Base-by-base conservation (phyloP, 2,797 vertebrate genomes). In the Numenius phaeopus region DNA sequence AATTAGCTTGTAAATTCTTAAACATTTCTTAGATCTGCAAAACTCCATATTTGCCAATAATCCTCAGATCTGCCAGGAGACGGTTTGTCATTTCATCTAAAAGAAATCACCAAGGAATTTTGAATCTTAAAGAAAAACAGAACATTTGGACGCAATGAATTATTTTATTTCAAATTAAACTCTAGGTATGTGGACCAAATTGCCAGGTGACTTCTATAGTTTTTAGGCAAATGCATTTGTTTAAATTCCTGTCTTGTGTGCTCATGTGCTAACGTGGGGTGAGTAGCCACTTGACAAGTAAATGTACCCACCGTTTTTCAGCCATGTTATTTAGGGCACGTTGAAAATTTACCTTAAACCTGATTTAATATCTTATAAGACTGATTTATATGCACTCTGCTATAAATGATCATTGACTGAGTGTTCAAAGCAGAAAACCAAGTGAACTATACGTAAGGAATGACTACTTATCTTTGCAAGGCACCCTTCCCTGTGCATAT, bases 401-500 rank as follows among this genome's bases (percentile, higher is more conserved):
- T 84, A 5, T 66, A 70, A 82, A 64, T 72, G 20, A 49, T 70
- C 75, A 30, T 30, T 50, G 70, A 42, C 42, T 82, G 84, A 78
- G 57, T 34, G 83, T 87, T 83, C 72, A 88, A 87, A 91, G 72
- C 82, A 91, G 91, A 76, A 91, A 95, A 37, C 24, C 44, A 67
- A 81, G n/a, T 67, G 71, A 81, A 49, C 52, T 59, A 9, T 14
- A 47, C 37, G 20, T 83, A 69, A 77, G 78, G 82, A 89, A 87
- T 21, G 37, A 49, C 22, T 64, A 26, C 40, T 67, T 17, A 20
- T 49, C 58, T 82, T 62, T 8, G 11, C 37, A 58, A 59, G 40
- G 66, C 46, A 47, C 34, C 67, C 55, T 72, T 71, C 32, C 71
- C 59, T 62, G 11, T 50, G 39, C 73, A 52, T 89, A 66, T 49